phyloP scores from a whole-genome alignment of 2,888 invertebrate species.

The Apodemia mormo region DNA sequence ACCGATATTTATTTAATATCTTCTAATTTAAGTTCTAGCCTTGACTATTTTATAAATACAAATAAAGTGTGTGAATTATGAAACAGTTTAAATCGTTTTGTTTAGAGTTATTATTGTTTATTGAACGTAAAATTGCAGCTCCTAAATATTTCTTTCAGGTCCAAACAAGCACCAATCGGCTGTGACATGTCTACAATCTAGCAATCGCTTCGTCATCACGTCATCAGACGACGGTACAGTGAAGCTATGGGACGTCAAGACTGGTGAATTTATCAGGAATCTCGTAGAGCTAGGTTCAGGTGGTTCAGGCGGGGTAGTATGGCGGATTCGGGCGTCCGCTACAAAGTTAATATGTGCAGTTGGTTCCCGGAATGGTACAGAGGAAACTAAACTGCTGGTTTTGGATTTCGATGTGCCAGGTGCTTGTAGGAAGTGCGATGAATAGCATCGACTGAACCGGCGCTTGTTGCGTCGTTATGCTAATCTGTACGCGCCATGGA shows the following conservation, averaged over 20 bases:
- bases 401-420: conserved; percentile 97
- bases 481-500: conserved; percentile 74
- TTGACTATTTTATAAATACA: too few relatives aligned
- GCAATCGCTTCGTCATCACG: conserved; percentile 98
- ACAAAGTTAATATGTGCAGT: conserved; percentile 99
- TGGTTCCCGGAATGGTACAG: conserved; percentile 98
- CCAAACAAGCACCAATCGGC: conserved; percentile 98
- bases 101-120: too few relatives aligned
- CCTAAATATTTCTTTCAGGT: conserved; percentile 77
- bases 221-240: conserved; percentile 99
- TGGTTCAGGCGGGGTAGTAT: conserved; percentile 98
- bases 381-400: conserved; percentile 98
- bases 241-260: conserved; percentile 98
- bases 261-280: conserved; percentile 97
- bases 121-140: neutral
- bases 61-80: too few relatives aligned
- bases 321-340: conserved; percentile 96
- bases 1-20: too few relatives aligned
- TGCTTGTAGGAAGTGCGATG: conserved; percentile 82
- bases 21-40: too few relatives aligned
- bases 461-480: conserved; percentile 71
- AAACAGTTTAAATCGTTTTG: too few relatives aligned
- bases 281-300: conserved; percentile 96
- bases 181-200: conserved; percentile 98
- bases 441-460: conserved; percentile 76